Evolutionary conservation across 2,797 vertebrate genomes (phyloP), one percentile per base, ranked within the genome.

Genomic region (Pipistrellus kuhlii): DNA sequence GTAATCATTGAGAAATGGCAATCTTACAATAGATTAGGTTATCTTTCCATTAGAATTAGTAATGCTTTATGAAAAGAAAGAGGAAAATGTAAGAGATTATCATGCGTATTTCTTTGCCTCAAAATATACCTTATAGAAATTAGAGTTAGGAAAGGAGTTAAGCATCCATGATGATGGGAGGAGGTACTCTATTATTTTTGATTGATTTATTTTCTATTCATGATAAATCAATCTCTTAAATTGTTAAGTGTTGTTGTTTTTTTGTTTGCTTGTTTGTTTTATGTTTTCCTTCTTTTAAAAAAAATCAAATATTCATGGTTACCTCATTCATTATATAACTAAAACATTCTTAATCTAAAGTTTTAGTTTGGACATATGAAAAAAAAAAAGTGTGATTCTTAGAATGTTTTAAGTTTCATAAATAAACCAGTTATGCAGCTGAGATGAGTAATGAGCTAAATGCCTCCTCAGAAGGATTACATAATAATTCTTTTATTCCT

Each of bases 391-490:
- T 91, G 0, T 2, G 17, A 64, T 71, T 57, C n/a, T 69, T 87
- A 84, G 18, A 95, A 91, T 89, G 17, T 3, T 88, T 3, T 46
- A 66, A n/a, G 0, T 51, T 64, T 97, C 69, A 85, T n/a, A 95
- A 35, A 14, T 88, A 66, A 84, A 82, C 86, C 44, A 94, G 32
- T 38, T 80, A 13, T 71, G 46, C 8, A 85, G 41, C 4, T n/a
- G 30, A 93, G 32, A 97, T 94, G 91, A 94, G 83, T 93, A 89
- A 91, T 59, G 81, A 88, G 35, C 83, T 95, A 30, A 96, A 92
- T 80, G 20, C 20, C 81, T 90, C 15, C 23, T 91, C 51, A 88
- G 57, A n/a, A 71, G 6, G 32, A 62, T 93, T 89, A 80, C 71
- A 73, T 94, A 94, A 96, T 84, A 94, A 95, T 14, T 78, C 23